These are phyloP conservation scores for Drosophila kurseongensis DNA, from an alignment of 1,140 invertebrate genomes.

Conservation along the genomic window DNA sequence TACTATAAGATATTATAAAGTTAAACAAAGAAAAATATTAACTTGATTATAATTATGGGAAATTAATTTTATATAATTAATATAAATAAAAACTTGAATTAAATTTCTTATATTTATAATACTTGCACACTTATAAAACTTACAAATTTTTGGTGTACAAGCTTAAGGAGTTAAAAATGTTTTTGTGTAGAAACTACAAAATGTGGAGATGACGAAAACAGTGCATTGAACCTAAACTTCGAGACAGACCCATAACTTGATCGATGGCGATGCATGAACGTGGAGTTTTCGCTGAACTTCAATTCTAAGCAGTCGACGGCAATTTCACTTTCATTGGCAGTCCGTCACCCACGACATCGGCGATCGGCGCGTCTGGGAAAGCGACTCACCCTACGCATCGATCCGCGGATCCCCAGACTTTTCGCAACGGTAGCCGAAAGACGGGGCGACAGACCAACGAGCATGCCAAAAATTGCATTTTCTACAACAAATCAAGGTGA, in stretches of 20 bases:
- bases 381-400: constrained; percentile 70
- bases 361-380: constrained; percentile 41
- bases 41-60: too few species aligned
- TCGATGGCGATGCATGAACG: constrained; percentile 51
- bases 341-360: constrained; percentile 55
- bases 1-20: too few species aligned
- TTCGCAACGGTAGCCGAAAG: constrained; percentile 43
- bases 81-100: too few species aligned
- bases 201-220: neutral
- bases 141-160: too few species aligned
- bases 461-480: constrained; percentile 81
- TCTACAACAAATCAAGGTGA: constrained; percentile 83
- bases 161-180: too few species aligned
- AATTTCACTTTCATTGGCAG: constrained; percentile 70
- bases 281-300: constrained; percentile 56
- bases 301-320: constrained; percentile 40
- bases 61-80: too few species aligned
- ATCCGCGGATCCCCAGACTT: constrained; percentile 8
- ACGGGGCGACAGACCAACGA: constrained; percentile 39
- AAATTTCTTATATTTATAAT: too few species aligned
- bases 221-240: constrained; percentile 53
- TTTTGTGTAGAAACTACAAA: neutral
- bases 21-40: too few species aligned
- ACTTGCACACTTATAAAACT: too few species aligned
- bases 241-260: constrained; percentile 70